Conservation (phyloP, 2,797 vertebrate genomes). For the Scomberomorus guttatus region DNA sequence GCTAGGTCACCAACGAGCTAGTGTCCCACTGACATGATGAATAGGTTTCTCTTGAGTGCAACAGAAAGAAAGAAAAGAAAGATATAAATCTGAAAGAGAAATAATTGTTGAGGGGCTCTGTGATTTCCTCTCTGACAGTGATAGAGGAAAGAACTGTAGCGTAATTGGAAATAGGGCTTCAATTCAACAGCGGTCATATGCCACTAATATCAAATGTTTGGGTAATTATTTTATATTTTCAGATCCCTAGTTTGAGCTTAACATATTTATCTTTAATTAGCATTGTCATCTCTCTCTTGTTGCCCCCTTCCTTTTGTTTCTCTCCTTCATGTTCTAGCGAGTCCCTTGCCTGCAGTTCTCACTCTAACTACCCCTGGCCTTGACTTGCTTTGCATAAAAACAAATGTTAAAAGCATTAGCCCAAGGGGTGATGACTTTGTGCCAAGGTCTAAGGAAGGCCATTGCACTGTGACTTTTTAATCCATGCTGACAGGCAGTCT, state of each 20-base stretch:
- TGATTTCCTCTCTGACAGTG: conserved; percentile 59
- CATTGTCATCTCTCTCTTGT: not conserved
- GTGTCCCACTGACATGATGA: conserved; percentile 63
- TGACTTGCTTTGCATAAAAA: conserved; percentile 59
- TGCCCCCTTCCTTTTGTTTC: conserved; percentile 4
- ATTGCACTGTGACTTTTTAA: conserved; percentile 46
- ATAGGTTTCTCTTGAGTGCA: conserved; percentile 50
- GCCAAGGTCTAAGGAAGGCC: conserved; percentile 33
- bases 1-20: conserved; percentile 55
- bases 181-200: conserved; percentile 45
- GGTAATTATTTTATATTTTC: conserved; percentile 50
- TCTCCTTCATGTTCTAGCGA: not conserved
- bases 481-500: conserved; percentile 44
- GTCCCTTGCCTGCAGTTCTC: conserved; percentile 34
- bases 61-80: conserved; percentile 49
- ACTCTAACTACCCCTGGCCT: conserved; percentile 1
- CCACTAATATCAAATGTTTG: conserved; percentile 44
- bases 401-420: conserved; percentile 49
- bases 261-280: conserved; percentile 45
- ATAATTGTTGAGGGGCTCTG: conserved; percentile 71
- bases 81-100: conserved; percentile 61
- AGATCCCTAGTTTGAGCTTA: conserved; percentile 26
- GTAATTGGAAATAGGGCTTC: conserved; percentile 41
- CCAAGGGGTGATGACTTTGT: conserved; percentile 24
- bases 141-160: conserved; percentile 29